These are phyloP conservation scores for Pterocles gutturalis DNA, from an alignment of 2,113 vertebrate genomes.

Conservation along the genomic window DNA sequence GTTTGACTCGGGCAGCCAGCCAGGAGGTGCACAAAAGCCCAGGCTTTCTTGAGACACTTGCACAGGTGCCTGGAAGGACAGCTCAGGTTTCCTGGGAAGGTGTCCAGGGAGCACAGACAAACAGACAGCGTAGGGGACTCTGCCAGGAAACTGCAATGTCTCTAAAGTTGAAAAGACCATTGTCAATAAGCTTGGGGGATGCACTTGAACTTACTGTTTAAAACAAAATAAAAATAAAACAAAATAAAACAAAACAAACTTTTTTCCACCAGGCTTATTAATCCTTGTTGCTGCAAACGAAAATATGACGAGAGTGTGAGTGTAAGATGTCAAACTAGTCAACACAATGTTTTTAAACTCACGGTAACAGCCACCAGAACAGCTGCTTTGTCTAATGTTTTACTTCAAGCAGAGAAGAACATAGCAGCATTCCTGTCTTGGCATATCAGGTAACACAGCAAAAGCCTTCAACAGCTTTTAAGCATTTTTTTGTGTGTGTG, in stretches of 20 bases:
- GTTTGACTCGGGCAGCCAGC: background rate
- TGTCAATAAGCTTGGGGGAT: background rate
- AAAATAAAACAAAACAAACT: background rate
- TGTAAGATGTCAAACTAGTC: background rate
- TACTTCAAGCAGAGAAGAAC: constrained; percentile 6
- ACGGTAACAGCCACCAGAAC: background rate
- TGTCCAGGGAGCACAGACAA: background rate
- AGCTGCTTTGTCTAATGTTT: constrained; percentile 19
- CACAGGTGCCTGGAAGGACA: background rate
- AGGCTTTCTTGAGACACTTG: background rate
- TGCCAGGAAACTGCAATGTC: background rate
- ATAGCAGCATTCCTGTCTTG: background rate
- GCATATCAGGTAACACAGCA: background rate
- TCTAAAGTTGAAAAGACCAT: background rate
- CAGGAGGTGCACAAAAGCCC: background rate
- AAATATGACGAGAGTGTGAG: background rate
- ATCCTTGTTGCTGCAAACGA: background rate
- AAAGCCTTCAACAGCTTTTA: background rate
- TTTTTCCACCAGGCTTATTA: background rate
- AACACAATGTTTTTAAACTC: background rate
- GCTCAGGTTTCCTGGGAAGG: background rate
- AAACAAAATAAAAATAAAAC: too few species aligned
- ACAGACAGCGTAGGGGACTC: fast-evolving
- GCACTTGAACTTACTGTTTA: background rate
- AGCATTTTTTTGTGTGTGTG: background rate